These are phyloP conservation scores for Cephus cinctus DNA, from an alignment of 1,140 invertebrate species.

Conservation along the genomic window DNA sequence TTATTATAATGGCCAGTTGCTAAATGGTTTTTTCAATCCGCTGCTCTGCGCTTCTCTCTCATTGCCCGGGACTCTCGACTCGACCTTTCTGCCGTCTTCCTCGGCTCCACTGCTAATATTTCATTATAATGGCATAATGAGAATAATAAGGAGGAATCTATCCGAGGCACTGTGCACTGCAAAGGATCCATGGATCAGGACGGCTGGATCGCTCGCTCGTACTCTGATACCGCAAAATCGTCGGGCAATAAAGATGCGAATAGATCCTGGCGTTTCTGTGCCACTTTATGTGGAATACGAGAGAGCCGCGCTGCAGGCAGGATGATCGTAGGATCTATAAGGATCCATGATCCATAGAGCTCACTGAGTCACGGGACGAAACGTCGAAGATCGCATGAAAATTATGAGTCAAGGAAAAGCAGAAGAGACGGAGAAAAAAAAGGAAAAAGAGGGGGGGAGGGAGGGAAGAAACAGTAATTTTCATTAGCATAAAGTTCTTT, in stretches of 20 bases:
- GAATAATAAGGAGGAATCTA: constrained; percentile 55
- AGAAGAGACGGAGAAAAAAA: constrained; percentile 11
- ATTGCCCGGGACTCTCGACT: constrained; percentile 13
- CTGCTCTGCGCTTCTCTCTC: constrained; percentile 24
- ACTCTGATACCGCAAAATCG: background rate
- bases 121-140: constrained; percentile 53
- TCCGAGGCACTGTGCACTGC: constrained; percentile 34
- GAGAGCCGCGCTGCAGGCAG: too few relatives aligned
- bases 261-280: too few relatives aligned
- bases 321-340: too few relatives aligned
- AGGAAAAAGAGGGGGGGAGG: constrained; percentile 5
- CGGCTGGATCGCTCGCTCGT: background rate
- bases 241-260: background rate
- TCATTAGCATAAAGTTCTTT: constrained; percentile 49
- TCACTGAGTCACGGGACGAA: too few relatives aligned
- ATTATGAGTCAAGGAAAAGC: too few relatives aligned
- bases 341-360: too few relatives aligned
- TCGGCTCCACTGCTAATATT: constrained; percentile 43
- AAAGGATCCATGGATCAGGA: too few relatives aligned
- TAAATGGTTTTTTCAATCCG: constrained; percentile 58
- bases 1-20: constrained; percentile 58
- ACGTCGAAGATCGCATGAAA: too few relatives aligned
- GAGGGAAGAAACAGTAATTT: constrained; percentile 35
- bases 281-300: too few relatives aligned
- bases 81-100: constrained; percentile 16